Evolutionary conservation across 2,797 vertebrate genomes (phyloP).

Genomic region (Anniella stebbinsi): DNA sequence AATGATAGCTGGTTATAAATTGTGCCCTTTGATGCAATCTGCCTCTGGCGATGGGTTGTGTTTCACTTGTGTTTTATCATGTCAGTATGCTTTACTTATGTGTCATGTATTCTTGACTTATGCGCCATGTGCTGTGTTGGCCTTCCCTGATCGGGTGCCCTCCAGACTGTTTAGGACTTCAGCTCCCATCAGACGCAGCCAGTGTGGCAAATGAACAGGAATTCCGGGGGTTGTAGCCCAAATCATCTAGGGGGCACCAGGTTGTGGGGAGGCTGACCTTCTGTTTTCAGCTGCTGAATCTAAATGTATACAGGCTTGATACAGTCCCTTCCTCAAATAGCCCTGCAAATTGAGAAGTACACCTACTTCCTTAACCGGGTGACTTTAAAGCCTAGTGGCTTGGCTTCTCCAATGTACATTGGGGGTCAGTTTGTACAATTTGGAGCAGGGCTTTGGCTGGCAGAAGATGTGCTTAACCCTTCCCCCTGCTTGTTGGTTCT

Average conservation of each 20-base stretch:
- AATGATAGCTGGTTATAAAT: neutral
- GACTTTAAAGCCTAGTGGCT: neutral
- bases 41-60: neutral
- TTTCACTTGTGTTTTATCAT: neutral
- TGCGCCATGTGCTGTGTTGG: too few relatives aligned
- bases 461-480: neutral
- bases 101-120: too few relatives aligned
- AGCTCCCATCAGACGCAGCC: too few relatives aligned
- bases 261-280: neutral
- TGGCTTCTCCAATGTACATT: neutral
- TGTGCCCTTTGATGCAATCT: neutral
- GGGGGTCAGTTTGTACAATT: neutral
- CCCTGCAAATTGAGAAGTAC: neutral
- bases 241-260: too few relatives aligned
- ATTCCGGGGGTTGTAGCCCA: too few relatives aligned
- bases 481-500: neutral
- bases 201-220: too few relatives aligned
- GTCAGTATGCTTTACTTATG: neutral
- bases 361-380: neutral
- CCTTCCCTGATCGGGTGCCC: too few relatives aligned
- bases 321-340: neutral
- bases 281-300: neutral
- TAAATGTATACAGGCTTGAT: neutral
- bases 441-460: neutral
- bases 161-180: too few relatives aligned